A percentile compares a stretch with the other conserved stretches of the same genome.
Evolutionary conservation across 2,797 vertebrate genomes (phyloP).

Genomic region (Spinibarbus caldwelli): DNA sequence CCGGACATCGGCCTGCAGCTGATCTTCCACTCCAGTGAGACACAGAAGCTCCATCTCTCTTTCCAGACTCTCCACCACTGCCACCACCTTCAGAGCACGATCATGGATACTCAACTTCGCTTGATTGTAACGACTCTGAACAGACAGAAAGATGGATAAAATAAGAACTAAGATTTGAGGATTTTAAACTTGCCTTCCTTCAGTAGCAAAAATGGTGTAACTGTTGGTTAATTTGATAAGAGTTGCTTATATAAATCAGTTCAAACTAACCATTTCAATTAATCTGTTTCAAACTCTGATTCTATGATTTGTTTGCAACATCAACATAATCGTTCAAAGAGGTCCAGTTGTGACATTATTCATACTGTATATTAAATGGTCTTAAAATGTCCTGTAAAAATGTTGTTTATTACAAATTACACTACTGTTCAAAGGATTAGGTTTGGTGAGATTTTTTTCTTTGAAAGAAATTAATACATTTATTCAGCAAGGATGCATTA

Average conservation of each 20-base stretch:
- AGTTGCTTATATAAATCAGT: not conserved
- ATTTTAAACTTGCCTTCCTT: not conserved
- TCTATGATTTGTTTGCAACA: not conserved
- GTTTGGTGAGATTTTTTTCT: too few relatives aligned
- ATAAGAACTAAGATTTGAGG: not conserved
- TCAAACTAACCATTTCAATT: not conserved
- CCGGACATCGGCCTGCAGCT: constrained; percentile 92
- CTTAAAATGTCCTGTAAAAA: not conserved
- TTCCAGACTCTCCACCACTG: constrained; percentile 95
- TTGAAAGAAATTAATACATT: not conserved
- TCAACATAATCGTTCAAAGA: not conserved
- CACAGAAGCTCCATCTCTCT: constrained; percentile 97
- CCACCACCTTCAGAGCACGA: constrained; percentile 89
- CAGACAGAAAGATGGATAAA: not conserved
- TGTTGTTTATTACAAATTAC: not conserved
- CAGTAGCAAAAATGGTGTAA: not conserved
- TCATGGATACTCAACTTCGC: constrained; percentile 95
- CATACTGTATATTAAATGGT: not conserved
- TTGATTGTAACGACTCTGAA: constrained; percentile 91
- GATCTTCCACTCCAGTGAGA: constrained; percentile 96
- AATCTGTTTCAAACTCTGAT: not conserved
- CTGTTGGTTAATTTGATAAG: not conserved
- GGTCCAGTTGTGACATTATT: not conserved
- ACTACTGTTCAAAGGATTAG: not conserved
- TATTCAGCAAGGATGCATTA: not conserved